Evolutionary conservation across 1,140 invertebrate species (phyloP).

Genomic region (Psix sp.): DNA sequence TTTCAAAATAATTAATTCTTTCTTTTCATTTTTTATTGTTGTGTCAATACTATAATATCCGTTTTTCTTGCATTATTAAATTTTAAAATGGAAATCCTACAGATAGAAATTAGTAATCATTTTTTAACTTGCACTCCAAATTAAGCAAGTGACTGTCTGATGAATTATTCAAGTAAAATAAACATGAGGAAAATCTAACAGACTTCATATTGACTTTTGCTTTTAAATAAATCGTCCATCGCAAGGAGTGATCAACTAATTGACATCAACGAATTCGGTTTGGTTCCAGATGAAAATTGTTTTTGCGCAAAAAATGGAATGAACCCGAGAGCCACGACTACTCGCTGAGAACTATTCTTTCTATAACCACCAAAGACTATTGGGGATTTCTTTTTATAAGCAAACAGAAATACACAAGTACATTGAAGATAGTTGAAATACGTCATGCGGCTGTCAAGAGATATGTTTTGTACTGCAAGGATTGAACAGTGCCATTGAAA

Average conservation of each 20-base stretch:
- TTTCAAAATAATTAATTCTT: too few species aligned
- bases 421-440: slow-evolving; percentile 35
- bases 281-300: slow-evolving; percentile 2
- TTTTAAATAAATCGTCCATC: neutral
- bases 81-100: slow-evolving; percentile 20
- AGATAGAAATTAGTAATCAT: slow-evolving; percentile 15
- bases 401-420: slow-evolving; percentile 19
- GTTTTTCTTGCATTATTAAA: too few species aligned
- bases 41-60: too few species aligned
- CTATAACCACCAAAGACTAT: slow-evolving; percentile 5
- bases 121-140: slow-evolving; percentile 3
- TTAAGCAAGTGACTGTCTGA: neutral
- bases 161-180: slow-evolving; percentile 7
- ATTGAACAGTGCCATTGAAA: slow-evolving; percentile 27
- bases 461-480: slow-evolving; percentile 35
- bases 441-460: slow-evolving; percentile 29
- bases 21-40: too few species aligned
- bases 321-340: neutral
- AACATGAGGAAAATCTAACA: neutral
- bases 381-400: slow-evolving; percentile 27
- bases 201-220: too few species aligned
- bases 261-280: slow-evolving; percentile 7
- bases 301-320: neutral
- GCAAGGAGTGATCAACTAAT: slow-evolving; percentile 15
- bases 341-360: slow-evolving; percentile 9